Evolutionary conservation across 2,797 vertebrate species (phyloP), one percentile per base, ranked within the genome.

Genomic region (Valencia hispanica): DNA sequence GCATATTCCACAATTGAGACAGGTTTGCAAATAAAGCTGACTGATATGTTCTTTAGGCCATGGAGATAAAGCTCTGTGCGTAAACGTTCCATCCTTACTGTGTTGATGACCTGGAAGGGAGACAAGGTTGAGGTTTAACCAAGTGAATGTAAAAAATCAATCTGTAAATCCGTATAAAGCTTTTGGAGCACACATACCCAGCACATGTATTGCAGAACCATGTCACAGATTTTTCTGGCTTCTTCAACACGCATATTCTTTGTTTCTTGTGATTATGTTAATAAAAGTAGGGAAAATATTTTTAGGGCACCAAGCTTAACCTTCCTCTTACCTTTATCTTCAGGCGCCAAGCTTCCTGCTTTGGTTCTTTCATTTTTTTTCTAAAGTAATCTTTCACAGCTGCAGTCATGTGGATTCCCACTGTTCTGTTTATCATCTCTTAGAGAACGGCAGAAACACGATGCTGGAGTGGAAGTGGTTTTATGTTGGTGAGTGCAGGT

Each of bases 401-500:
- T 50, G 68, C 47, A 70, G 68, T 32, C 68, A 70, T 34, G 47
- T 70, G 34, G 30, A 34, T 36, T 51, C 30, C 20, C 34, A 22
- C 48, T 70, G 47, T 51, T 70, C 30, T 53, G 48, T 71, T 71
- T 53, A 53, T 71, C 70, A 34, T 71, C 50, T n/a, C 48, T 27
- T 22, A 71, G 41, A 39, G 15, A 36, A 39, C 3, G 25, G 32
- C 70, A 39, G 32, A n/a, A 39, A 39, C 34, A 39, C 41, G 22
- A 39, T 36, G 34, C 32, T 25, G 48, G 50, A 39, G 34, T 53
- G 32, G n/a, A 39, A 39, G 20, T 51, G 22, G 50, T 39, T 39
- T 51, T n/a, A 36, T 71, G 32, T 71, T 71, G 34, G 32, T 71
- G 36, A 53, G 48, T 71, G 50, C 69, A 70, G 47, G 69, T 70